These are phyloP conservation scores for Andrena haemorrhoa DNA, from an alignment of 2,888 invertebrate genomes.

Conservation along the genomic window DNA sequence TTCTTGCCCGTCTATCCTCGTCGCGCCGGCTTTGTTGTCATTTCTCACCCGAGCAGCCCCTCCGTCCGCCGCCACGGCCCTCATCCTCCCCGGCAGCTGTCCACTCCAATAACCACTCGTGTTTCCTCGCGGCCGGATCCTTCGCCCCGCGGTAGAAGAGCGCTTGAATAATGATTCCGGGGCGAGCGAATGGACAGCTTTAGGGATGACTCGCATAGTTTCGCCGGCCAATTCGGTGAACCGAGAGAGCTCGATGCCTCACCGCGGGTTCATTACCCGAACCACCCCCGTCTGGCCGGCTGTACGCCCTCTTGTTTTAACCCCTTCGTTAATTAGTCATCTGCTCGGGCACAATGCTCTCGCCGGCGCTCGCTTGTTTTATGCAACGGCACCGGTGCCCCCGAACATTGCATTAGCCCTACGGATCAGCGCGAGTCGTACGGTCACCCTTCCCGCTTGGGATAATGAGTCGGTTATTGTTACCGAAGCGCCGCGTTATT, in stretches of 20 bases:
- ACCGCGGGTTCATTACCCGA: constrained; percentile 74
- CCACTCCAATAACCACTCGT: constrained; percentile 37
- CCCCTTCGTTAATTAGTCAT: constrained; percentile 77
- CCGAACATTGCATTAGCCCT: constrained; percentile 18
- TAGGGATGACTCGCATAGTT: constrained; percentile 68
- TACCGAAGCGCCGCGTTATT: constrained; percentile 12
- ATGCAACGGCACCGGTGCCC: not conserved
- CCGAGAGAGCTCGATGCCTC: constrained; percentile 67
- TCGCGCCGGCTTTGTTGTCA: constrained; percentile 13
- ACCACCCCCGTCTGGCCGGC: constrained; percentile 32
- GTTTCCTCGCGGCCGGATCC: constrained; percentile 25
- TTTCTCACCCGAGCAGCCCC: constrained; percentile 10
- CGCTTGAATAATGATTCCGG: constrained; percentile 75
- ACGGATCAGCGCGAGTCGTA: constrained; percentile 3
- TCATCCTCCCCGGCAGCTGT: constrained; percentile 13
- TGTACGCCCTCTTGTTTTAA: constrained; percentile 52
- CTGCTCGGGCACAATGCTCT: constrained; percentile 40
- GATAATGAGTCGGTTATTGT: constrained; percentile 32
- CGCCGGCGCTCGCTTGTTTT: constrained; percentile 34
- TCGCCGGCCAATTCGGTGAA: constrained; percentile 74
- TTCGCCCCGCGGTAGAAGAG: constrained; percentile 35
- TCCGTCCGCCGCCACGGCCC: not conserved
- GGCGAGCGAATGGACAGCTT: constrained; percentile 66
- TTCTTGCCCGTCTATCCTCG: not conserved
- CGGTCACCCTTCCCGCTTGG: not conserved